Conservation (phyloP, 2,113 vertebrate species). For the Thamnaconus septentrionalis region DNA sequence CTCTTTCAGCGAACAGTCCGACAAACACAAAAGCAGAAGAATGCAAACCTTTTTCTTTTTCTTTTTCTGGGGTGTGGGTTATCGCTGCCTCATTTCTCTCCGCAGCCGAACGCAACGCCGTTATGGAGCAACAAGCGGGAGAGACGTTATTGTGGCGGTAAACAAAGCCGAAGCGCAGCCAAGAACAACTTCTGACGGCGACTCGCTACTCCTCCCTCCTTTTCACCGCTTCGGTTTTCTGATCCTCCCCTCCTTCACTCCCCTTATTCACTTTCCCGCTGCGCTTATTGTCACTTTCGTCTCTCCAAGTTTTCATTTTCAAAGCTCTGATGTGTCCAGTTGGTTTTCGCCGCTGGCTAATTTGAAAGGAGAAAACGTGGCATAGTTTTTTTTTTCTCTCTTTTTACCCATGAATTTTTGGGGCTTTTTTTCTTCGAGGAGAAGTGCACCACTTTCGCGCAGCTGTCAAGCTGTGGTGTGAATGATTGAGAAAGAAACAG, state of each 20-base stretch:
- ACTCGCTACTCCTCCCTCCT: conserved; percentile 52
- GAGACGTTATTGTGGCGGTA: conserved; percentile 59
- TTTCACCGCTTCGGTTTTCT: conserved; percentile 51
- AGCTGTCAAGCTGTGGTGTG: conserved; percentile 31
- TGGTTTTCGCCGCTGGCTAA: conserved; percentile 4
- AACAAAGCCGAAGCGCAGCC: conserved; percentile 48
- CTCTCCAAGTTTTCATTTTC: conserved; percentile 28
- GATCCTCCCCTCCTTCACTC: conserved; percentile 46
- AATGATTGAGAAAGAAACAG: conserved; percentile 46
- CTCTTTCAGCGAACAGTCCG: conserved; percentile 56
- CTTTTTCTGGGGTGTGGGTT: conserved; percentile 61
- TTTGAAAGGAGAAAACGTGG: conserved; percentile 16
- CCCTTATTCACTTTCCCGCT: conserved; percentile 29
- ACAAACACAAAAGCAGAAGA: conserved; percentile 80
- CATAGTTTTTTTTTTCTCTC: neutral
- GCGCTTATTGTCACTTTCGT: conserved; percentile 24
- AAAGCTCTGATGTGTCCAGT: conserved; percentile 36
- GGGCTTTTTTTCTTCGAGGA: no score
- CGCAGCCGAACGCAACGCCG: conserved; percentile 19
- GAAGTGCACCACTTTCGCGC: neutral
- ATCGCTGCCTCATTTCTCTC: conserved; percentile 62
- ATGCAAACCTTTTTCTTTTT: conserved; percentile 79
- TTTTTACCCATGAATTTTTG: no score
- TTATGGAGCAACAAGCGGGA: conserved; percentile 25
- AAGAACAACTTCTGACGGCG: conserved; percentile 53